Conservation (phyloP, 1,140 invertebrate genomes). For the Anagrus nilaparvatae region DNA sequence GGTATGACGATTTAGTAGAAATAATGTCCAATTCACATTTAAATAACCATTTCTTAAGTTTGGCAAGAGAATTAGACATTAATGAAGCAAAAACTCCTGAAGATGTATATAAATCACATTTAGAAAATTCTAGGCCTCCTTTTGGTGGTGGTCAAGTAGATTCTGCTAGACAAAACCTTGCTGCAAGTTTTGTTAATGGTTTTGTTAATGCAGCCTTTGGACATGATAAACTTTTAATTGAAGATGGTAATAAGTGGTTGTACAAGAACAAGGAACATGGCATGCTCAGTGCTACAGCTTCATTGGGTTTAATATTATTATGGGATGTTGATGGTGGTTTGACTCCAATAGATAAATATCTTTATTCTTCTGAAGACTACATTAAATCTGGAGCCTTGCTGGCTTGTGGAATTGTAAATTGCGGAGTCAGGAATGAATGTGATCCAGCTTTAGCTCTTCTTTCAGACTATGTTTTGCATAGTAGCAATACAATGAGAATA, state of each 20-base stretch:
- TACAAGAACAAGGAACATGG: conserved; percentile 99
- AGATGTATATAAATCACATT: conserved; percentile 97
- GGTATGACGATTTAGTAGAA: conserved; percentile 85
- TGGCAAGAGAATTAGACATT: conserved; percentile 97
- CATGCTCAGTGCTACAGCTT: conserved; percentile 96
- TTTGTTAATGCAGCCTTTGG: conserved; percentile 99
- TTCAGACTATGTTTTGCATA: conserved; percentile 90
- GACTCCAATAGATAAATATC: conserved; percentile 96
- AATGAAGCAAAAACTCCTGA: conserved; percentile 99
- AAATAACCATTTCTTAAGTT: conserved; percentile 90
- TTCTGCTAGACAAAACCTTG: conserved; percentile 92
- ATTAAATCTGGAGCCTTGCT: conserved; percentile 93
- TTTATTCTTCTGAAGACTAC: conserved; percentile 93
- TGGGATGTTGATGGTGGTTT: conserved; percentile 99
- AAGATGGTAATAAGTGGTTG: conserved; percentile 97
- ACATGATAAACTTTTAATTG: conserved; percentile 90
- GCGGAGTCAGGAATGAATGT: conserved; percentile 96
- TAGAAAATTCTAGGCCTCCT: conserved; percentile 82
- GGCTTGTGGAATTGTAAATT: conserved; percentile 97
- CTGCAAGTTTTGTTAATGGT: conserved; percentile 97
- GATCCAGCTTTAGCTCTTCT: conserved; percentile 95
- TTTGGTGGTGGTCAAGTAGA: conserved; percentile 81
- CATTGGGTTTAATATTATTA: conserved; percentile 82
- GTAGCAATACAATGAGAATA: conserved; percentile 81
- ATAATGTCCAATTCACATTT: conserved; percentile 96